A percentile compares a stretch with the other conserved stretches of the same genome.
These are phyloP conservation scores for Deilephila elpenor DNA, from an alignment of 2,888 invertebrate genomes.

Conservation along the genomic window DNA sequence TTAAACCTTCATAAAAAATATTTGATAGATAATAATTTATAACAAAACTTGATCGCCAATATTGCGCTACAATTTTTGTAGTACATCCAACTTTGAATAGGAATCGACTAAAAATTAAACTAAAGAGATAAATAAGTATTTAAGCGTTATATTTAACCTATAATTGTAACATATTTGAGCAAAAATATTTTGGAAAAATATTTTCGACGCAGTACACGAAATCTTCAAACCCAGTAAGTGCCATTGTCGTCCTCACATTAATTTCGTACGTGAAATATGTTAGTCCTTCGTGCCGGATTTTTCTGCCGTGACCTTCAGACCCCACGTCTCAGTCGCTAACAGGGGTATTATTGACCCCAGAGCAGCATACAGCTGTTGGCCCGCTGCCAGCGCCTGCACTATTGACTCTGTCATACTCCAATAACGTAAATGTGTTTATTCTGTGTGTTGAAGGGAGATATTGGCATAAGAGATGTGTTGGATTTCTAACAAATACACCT, in stretches of 20 bases:
- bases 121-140: too few species aligned
- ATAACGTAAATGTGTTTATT: constrained; percentile 20
- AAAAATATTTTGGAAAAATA: too few species aligned
- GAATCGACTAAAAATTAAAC: too few species aligned
- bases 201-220: too few species aligned
- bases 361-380: constrained; percentile 12
- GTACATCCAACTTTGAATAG: too few species aligned
- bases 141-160: too few species aligned
- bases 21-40: too few species aligned
- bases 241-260: too few species aligned
- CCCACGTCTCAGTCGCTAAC: constrained; percentile 3
- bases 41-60: too few species aligned
- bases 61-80: too few species aligned
- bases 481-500: neutral
- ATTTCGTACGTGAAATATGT: neutral
- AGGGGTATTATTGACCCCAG: constrained; percentile 14
- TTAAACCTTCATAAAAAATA: too few species aligned
- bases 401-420: neutral
- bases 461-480: neutral
- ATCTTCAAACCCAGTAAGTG: neutral
- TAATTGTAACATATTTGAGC: too few species aligned
- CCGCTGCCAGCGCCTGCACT: neutral
- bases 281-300: neutral
- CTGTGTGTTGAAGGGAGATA: neutral
- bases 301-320: neutral